phyloP scores from a whole-genome alignment of 2,888 invertebrate genomes.

The Mythimna ferrago region DNA sequence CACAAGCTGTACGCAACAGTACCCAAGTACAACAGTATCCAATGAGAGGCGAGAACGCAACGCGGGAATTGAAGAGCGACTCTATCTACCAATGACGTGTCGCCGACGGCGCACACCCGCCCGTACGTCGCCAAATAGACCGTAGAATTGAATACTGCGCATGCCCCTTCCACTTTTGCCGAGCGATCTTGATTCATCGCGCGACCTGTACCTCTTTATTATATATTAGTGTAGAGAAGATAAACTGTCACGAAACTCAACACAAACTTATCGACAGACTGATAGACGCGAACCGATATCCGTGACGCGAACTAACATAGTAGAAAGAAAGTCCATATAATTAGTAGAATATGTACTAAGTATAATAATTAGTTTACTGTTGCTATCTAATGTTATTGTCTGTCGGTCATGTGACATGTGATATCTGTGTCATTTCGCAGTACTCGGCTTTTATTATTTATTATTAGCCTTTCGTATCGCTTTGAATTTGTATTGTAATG shows the following conservation, averaged over 20 bases:
- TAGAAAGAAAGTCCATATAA: conserved; percentile 8
- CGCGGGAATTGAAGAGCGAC: no score
- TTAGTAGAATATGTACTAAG: background rate
- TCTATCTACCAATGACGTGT: no score
- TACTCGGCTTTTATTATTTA: conserved; percentile 20
- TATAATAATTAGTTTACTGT: conserved; percentile 21
- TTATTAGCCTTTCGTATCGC: conserved; percentile 16
- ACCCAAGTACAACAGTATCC: no score
- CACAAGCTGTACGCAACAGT: no score
- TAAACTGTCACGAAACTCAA: background rate
- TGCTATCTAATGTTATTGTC: conserved; percentile 34
- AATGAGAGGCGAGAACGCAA: no score
- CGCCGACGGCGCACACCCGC: no score
- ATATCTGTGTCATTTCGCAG: conserved; percentile 16
- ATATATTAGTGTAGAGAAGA: no score
- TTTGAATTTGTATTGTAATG: conserved; percentile 4
- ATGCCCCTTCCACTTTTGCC: no score
- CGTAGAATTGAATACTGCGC: no score
- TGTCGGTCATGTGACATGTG: conserved; percentile 32
- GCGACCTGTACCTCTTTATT: no score
- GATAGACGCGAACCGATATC: background rate
- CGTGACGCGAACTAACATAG: background rate
- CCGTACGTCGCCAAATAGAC: no score
- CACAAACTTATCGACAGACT: background rate
- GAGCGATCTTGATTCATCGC: no score